Evolutionary conservation across 2,797 vertebrate species (phyloP).

Genomic region (Sciurus carolinensis): DNA sequence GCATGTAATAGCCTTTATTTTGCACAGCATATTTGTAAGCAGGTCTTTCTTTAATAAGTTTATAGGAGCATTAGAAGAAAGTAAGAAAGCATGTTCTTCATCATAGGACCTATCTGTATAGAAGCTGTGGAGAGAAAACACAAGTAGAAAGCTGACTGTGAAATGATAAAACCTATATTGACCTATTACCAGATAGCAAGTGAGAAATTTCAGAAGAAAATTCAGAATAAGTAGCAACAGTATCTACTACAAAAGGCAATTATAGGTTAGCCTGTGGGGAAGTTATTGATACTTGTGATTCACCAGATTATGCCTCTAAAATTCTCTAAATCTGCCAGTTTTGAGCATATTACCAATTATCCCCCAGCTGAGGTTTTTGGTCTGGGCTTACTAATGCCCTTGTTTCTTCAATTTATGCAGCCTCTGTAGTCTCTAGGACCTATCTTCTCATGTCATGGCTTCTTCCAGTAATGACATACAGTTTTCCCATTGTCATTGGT

Average conservation of each 20-base stretch:
- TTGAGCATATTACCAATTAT: not conserved
- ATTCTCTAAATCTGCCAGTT: not conserved
- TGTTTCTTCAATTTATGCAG: not conserved
- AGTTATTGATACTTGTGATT: not conserved
- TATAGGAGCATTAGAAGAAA: not conserved
- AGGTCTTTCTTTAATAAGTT: not conserved
- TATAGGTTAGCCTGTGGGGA: not conserved
- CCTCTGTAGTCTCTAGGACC: not conserved
- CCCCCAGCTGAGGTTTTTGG: not conserved
- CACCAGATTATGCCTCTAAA: not conserved
- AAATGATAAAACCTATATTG: not conserved
- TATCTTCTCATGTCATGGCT: not conserved
- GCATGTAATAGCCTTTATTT: not conserved
- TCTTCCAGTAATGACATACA: not conserved
- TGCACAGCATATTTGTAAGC: not conserved
- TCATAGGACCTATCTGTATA: not conserved
- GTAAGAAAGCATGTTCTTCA: not conserved
- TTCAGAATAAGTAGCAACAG: not conserved
- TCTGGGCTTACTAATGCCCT: not conserved
- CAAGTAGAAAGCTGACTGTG: not conserved
- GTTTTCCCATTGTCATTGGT: not conserved
- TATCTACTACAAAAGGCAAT: constrained; percentile 30
- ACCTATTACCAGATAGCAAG: not conserved
- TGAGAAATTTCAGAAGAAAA: not conserved
- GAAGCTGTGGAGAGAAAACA: not conserved